These are phyloP conservation scores for Alviniconcha strummeri DNA, from an alignment of 2,888 invertebrate genomes.

Conservation along the genomic window DNA sequence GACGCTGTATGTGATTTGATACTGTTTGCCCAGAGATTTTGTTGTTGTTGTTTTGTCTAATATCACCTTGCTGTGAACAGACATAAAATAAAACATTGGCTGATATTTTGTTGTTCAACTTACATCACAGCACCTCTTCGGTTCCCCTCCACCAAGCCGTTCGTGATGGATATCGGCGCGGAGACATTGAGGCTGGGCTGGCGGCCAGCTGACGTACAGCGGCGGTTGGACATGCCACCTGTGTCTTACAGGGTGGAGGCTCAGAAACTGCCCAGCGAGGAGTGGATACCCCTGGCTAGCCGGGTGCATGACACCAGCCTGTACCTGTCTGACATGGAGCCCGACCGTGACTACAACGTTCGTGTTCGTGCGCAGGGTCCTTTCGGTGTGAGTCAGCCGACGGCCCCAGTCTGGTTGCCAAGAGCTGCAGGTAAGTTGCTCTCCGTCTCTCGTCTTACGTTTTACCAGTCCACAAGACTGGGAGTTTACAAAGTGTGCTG, in stretches of 20 bases:
- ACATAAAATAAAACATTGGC: too few relatives aligned
- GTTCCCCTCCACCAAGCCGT: slow-evolving; percentile 57
- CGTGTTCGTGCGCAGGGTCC: slow-evolving; percentile 96
- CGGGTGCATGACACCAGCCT: slow-evolving; percentile 61
- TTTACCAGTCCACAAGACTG: too few relatives aligned
- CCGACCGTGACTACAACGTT: slow-evolving; percentile 96
- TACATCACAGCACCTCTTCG: slow-evolving; percentile 51
- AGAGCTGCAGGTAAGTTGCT: slow-evolving; percentile 57
- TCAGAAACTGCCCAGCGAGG: slow-evolving; percentile 55
- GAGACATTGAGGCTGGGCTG: slow-evolving; percentile 65
- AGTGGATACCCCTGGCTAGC: slow-evolving; percentile 58
- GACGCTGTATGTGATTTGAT: too few relatives aligned
- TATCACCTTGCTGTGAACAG: too few relatives aligned
- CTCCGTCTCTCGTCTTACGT: too few relatives aligned
- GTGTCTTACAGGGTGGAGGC: slow-evolving; percentile 63
- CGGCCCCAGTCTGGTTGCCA: slow-evolving; percentile 81
- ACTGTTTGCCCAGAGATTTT: too few relatives aligned
- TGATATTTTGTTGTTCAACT: too few relatives aligned
- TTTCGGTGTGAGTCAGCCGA: slow-evolving; percentile 96
- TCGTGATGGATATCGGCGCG: slow-evolving; percentile 61
- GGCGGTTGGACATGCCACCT: slow-evolving; percentile 38
- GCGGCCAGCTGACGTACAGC: slow-evolving; percentile 59
- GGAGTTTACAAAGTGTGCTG: too few relatives aligned
- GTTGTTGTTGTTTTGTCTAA: too few relatives aligned
- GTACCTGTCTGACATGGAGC: slow-evolving; percentile 79